These are phyloP conservation scores for Cyclina sinensis DNA, from an alignment of 1,140 invertebrate species.

Conservation along the genomic window DNA sequence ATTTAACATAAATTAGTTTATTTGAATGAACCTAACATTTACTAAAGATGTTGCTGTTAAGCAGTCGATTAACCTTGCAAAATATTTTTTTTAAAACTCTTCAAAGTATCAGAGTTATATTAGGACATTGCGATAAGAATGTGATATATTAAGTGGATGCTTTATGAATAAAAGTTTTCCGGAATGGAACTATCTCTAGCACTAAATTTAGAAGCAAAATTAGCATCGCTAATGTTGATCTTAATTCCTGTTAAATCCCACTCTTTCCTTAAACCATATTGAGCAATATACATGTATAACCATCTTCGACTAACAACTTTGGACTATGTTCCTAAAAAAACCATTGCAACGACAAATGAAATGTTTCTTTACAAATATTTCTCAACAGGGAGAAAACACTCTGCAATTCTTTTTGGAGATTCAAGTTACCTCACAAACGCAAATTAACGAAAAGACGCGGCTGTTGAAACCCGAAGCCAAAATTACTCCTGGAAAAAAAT, in stretches of 20 bases:
- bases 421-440: conserved; percentile 37
- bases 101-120: too few relatives aligned
- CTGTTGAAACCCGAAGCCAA: neutral
- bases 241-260: conserved; percentile 19
- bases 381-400: conserved; percentile 40
- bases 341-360: conserved; percentile 56
- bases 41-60: too few relatives aligned
- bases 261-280: conserved; percentile 46
- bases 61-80: too few relatives aligned
- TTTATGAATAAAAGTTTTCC: neutral
- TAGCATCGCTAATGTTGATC: neutral
- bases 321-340: conserved; percentile 40
- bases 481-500: neutral
- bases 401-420: conserved; percentile 25
- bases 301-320: conserved; percentile 59
- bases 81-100: too few relatives aligned
- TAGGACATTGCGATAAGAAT: neutral
- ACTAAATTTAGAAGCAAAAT: neutral
- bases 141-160: neutral
- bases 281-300: conserved; percentile 52
- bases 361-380: conserved; percentile 61
- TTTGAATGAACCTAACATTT: too few relatives aligned
- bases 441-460: conserved; percentile 14
- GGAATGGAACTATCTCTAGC: neutral
- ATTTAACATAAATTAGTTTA: too few relatives aligned